Evolutionary conservation across 2,113 vertebrate genomes (phyloP).

Genomic region (Poeciliopsis retropinna): DNA sequence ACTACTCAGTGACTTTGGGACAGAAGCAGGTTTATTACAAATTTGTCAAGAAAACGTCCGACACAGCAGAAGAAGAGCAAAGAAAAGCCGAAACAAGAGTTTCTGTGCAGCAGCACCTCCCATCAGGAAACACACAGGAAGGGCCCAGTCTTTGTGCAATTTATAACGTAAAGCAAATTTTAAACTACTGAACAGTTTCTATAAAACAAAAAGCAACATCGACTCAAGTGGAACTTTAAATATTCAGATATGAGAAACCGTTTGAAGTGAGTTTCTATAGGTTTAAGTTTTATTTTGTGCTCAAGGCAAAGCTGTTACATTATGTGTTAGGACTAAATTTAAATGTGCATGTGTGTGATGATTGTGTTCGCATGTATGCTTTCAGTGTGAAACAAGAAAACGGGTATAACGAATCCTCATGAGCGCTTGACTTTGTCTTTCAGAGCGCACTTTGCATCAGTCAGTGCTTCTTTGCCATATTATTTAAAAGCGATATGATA

Average conservation of each 20-base stretch:
- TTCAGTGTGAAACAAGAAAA: not conserved
- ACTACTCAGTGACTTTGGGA: not conserved
- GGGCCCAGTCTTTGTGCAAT: not conserved
- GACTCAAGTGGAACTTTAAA: conserved; percentile 1
- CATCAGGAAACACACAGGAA: conserved; percentile 12
- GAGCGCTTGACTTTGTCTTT: not conserved
- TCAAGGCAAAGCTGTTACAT: not conserved
- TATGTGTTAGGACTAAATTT: not conserved
- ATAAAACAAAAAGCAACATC: not conserved
- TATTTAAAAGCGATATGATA: not conserved
- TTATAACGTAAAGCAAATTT: not conserved
- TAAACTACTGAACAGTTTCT: not conserved
- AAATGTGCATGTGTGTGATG: not conserved
- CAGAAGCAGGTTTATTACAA: conserved; percentile 13
- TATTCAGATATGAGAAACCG: not conserved
- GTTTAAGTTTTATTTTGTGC: not conserved
- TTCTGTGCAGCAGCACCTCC: conserved; percentile 24
- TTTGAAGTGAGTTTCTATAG: not conserved
- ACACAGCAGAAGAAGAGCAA: not conserved
- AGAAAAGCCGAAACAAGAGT: not conserved
- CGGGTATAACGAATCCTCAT: not conserved
- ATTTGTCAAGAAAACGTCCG: not conserved
- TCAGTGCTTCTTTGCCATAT: not conserved
- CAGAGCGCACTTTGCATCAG: not conserved
- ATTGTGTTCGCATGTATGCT: not conserved